Evolutionary conservation across 2,113 vertebrate species (phyloP).

Genomic region (Cervus canadensis): DNA sequence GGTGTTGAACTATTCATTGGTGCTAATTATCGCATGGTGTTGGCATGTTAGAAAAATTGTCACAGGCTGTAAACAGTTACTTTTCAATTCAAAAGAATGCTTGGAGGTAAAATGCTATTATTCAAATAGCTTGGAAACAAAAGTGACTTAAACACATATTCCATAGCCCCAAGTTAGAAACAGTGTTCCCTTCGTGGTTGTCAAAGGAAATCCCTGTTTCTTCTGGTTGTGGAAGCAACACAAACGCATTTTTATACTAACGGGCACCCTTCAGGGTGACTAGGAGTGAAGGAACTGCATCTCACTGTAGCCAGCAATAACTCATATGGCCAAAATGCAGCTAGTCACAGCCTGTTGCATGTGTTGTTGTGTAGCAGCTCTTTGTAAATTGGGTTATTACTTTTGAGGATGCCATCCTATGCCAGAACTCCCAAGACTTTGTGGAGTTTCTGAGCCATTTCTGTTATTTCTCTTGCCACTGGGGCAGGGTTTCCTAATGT

Average conservation of each 20-base stretch:
- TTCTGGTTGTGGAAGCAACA: not conserved
- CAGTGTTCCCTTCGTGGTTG: not conserved
- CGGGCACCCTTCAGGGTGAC: not conserved
- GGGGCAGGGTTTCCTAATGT: too few species aligned
- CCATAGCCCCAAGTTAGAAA: not conserved
- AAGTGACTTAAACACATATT: not conserved
- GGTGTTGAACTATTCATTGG: not conserved
- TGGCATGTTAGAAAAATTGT: not conserved
- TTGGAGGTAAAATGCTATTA: not conserved
- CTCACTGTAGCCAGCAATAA: not conserved
- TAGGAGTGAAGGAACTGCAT: not conserved
- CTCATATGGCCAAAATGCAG: not conserved
- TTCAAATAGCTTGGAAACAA: slow-evolving; percentile 6
- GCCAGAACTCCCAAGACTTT: not conserved
- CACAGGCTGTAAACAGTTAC: not conserved
- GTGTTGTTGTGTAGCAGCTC: not conserved
- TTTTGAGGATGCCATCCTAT: not conserved
- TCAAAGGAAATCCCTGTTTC: not conserved
- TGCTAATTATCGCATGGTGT: not conserved
- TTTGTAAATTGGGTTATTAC: not conserved
- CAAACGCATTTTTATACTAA: not conserved
- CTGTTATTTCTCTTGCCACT: not conserved
- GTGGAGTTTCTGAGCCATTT: not conserved
- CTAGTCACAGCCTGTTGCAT: not conserved
- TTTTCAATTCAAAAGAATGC: not conserved